Evolutionary conservation across 2,888 invertebrate genomes (phyloP), one percentile per base, ranked within the genome.

Genomic region (Acanthococcus lagerstroemiae): DNA sequence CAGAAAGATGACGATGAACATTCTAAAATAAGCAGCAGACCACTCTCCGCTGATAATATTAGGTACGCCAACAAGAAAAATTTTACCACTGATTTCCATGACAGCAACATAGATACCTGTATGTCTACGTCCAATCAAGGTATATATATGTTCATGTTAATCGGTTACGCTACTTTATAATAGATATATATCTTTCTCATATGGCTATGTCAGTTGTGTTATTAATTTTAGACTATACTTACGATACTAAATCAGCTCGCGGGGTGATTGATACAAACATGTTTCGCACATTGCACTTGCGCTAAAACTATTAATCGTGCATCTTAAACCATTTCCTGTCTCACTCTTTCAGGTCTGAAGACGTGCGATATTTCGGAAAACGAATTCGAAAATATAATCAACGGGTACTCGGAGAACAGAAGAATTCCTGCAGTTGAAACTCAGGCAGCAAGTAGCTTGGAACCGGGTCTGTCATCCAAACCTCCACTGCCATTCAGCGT

Each of bases 381-480:
- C 22, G 27, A 37, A 9, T 65, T 21, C 46, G 55, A 65, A 24
- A 65, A 65, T 25, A 65, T 65, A n/a, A 21, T 65, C 12, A 65
- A 65, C 46, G 65, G 55, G n/a, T 55, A 65, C 25, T 55, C 65
- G 26, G 65, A 65, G 19, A 65, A 55, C 15, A 65, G 45, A 45
- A 44, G 7, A 15, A 30, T 50, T 12, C 26, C 21, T 45, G 24
- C 21, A 7, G 15, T 17, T 5, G 19, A 21, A 15, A 27, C 15
- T 2, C 9, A 37, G 15, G 7, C 30, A 4, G 52, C 55, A 9
- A 26, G 17, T 5, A 44, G 22, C n/a, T 67, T 73, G 4, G 71
- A 71, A 61, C 73, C 72, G 6, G 73, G 72, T 6, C 67, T 73
- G 4, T 69, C 67, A 17, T 70, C 69, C 1, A 72, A 73, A 65